Evolutionary conservation across 2,888 invertebrate genomes (phyloP).

Genomic region (Tetramorium bicarinatum): DNA sequence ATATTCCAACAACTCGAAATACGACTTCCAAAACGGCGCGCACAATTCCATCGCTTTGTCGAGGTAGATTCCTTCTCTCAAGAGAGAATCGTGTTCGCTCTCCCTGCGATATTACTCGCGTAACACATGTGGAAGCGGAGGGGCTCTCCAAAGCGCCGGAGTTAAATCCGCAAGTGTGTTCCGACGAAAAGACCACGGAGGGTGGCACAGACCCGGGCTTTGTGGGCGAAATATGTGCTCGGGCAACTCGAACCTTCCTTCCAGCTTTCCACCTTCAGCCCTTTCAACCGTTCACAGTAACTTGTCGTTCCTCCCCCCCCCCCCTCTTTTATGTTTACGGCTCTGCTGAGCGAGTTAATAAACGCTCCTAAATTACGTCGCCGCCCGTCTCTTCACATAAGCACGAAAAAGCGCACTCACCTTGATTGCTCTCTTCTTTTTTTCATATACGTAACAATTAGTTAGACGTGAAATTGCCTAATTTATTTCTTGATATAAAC

Average conservation of each 20-base stretch:
- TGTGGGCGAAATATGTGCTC: conserved; percentile 53
- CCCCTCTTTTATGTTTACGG: conserved; percentile 33
- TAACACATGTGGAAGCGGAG: conserved; percentile 17
- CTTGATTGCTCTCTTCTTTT: neutral
- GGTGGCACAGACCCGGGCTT: conserved; percentile 44
- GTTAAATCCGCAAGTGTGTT: conserved; percentile 56
- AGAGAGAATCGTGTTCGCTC: conserved; percentile 4
- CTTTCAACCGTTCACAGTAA: conserved; percentile 34
- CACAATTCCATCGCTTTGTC: conserved; percentile 31
- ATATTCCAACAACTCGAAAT: conserved; percentile 24
- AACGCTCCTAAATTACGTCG: conserved; percentile 34
- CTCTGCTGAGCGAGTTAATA: conserved; percentile 34
- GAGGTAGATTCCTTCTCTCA: neutral
- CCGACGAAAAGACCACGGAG: conserved; percentile 39
- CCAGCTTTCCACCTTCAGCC: neutral
- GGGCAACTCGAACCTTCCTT: conserved; percentile 12
- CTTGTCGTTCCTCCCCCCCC: conserved; percentile 19
- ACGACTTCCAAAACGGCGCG: conserved; percentile 15
- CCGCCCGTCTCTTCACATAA: neutral
- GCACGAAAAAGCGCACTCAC: conserved; percentile 2
- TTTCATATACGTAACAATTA: neutral
- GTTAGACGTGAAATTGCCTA: neutral
- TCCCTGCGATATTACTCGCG: conserved; percentile 34
- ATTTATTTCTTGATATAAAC: neutral
- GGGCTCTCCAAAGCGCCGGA: conserved; percentile 17